These are phyloP conservation scores for Sthenelais limicola DNA, from an alignment of 2,888 invertebrate species.

Conservation along the genomic window DNA sequence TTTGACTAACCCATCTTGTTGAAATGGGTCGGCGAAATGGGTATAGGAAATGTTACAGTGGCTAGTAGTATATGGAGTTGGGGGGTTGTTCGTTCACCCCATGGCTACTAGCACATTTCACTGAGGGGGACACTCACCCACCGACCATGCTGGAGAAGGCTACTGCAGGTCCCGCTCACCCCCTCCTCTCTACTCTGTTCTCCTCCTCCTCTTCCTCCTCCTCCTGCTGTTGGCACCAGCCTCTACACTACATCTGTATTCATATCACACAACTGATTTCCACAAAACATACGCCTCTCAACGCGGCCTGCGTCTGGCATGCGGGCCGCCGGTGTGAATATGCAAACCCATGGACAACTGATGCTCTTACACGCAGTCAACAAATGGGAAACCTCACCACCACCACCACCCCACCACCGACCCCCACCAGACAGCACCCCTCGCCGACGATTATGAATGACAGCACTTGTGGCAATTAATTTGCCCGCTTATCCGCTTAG, in stretches of 20 bases:
- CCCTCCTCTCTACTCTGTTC: neutral
- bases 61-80: too few relatives aligned
- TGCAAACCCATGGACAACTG: slow-evolving; percentile 13
- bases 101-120: too few relatives aligned
- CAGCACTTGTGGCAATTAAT: slow-evolving; percentile 33
- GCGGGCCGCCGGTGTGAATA: slow-evolving; percentile 24
- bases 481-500: slow-evolving; percentile 26
- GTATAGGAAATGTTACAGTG: too few relatives aligned
- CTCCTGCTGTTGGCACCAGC: too few relatives aligned
- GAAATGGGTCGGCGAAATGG: too few relatives aligned
- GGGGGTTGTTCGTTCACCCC: too few relatives aligned
- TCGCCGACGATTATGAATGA: neutral
- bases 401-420: neutral
- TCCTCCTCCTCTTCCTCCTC: neutral
- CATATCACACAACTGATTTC: slow-evolving; percentile 34
- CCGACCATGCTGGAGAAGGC: neutral
- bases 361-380: neutral
- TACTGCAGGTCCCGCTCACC: neutral
- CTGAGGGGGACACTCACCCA: too few relatives aligned
- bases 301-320: slow-evolving; percentile 23
- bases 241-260: slow-evolving; percentile 25
- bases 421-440: too few relatives aligned
- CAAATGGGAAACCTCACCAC: slow-evolving; percentile 1
- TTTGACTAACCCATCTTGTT: too few relatives aligned
- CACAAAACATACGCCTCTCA: slow-evolving; percentile 22